These are phyloP conservation scores for Darevskia mixta DNA, from an alignment of 2,797 vertebrate species.

Conservation along the genomic window DNA sequence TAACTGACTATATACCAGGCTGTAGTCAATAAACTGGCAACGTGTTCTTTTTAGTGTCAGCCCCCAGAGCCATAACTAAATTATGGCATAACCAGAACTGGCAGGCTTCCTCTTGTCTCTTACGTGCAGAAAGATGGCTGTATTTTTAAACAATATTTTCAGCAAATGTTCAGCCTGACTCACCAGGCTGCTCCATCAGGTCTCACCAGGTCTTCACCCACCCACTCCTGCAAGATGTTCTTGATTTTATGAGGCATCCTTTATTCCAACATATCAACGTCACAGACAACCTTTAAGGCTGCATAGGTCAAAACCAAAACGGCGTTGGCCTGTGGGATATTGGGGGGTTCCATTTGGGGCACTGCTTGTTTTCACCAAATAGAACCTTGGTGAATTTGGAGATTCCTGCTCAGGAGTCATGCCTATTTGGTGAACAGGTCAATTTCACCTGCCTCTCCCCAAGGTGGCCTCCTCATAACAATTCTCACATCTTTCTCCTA, in stretches of 20 bases:
- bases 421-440: too few species aligned
- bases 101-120: slow-evolving; percentile 3
- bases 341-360: too few species aligned
- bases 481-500: too few species aligned
- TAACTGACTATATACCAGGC: slow-evolving; percentile 47
- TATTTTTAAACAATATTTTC: background rate
- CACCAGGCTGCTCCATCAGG: background rate
- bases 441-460: too few species aligned
- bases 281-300: background rate
- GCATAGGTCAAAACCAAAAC: background rate
- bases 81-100: slow-evolving; percentile 30
- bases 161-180: background rate
- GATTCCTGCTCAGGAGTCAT: background rate
- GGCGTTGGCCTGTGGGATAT: too few species aligned
- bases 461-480: too few species aligned
- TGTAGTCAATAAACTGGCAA: slow-evolving; percentile 45
- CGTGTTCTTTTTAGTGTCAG: slow-evolving; percentile 25
- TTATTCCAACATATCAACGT: background rate
- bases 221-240: background rate
- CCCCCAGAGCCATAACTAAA: slow-evolving; percentile 41
- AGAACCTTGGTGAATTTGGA: background rate
- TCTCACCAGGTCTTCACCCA: background rate
- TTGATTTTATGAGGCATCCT: background rate
- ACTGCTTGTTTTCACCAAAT: too few species aligned
- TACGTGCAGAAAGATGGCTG: slow-evolving; percentile 5